A percentile compares a stretch with the other conserved stretches of the same genome.
Evolutionary conservation across 2,113 vertebrate species (phyloP).

Genomic region (Nothoprocta pentlandii): DNA sequence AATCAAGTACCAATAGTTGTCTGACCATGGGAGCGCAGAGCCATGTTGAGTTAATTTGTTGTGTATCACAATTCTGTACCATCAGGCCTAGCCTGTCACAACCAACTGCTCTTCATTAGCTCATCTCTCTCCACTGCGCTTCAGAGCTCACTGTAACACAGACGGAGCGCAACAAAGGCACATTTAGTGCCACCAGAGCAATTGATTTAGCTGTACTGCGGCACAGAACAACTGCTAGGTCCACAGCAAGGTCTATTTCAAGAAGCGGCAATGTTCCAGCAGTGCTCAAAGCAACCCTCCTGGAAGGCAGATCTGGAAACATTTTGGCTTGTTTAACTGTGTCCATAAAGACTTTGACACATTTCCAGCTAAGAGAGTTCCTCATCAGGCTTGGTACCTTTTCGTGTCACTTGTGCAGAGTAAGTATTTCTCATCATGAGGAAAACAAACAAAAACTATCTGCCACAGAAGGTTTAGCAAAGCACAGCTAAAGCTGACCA

Average conservation of each 20-base stretch:
- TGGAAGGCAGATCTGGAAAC: not conserved
- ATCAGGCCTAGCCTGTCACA: not conserved
- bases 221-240: not conserved
- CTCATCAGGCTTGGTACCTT: not conserved
- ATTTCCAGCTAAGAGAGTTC: not conserved
- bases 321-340: not conserved
- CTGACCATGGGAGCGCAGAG: not conserved
- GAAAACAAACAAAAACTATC: not conserved
- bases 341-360: not conserved
- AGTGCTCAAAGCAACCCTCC: not conserved
- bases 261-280: not conserved
- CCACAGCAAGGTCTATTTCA: not conserved
- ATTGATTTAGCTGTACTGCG: not conserved
- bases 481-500: not conserved
- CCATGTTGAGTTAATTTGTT: not conserved
- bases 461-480: not conserved
- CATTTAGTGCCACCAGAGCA: rapidly evolving
- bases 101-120: rapidly evolving
- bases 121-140: rapidly evolving
- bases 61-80: not conserved
- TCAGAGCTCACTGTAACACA: rapidly evolving
- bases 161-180: rapidly evolving
- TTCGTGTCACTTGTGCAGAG: not conserved
- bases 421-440: not conserved
- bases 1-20: not conserved